A percentile compares a stretch with the other conserved stretches of the same genome.
Conservation (phyloP, 2,888 invertebrate genomes). For the Plagodis pulveraria region DNA sequence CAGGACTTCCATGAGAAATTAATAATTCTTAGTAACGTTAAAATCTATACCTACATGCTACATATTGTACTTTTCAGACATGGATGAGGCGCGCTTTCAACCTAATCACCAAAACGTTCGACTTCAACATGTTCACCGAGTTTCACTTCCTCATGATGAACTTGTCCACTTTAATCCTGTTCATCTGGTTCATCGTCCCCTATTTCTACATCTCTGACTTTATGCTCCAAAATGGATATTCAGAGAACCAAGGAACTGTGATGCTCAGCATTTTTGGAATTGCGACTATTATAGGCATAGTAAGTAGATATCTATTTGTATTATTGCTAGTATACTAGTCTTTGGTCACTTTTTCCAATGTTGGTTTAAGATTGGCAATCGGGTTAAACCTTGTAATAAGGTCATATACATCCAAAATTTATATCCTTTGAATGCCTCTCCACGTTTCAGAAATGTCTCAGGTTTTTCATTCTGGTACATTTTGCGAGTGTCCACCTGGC, state of each 20-base stretch:
- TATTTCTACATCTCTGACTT: slow-evolving; percentile 96
- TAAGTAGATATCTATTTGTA: slow-evolving; percentile 75
- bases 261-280: slow-evolving; percentile 94
- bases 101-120: slow-evolving; percentile 89
- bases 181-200: slow-evolving; percentile 97
- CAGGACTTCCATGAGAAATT: no score
- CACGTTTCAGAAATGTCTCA: no score
- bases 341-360: no score
- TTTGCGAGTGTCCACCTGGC: no score
- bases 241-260: slow-evolving; percentile 89
- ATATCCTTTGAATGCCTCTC: no score
- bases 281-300: slow-evolving; percentile 95
- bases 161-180: slow-evolving; percentile 94
- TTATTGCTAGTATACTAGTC: no score
- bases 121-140: slow-evolving; percentile 93
- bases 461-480: no score
- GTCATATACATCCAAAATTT: no score
- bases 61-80: slow-evolving; percentile 81
- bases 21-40: no score
- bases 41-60: no score
- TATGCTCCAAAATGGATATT: slow-evolving; percentile 86
- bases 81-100: slow-evolving; percentile 89
- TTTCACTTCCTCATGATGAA: slow-evolving; percentile 93
- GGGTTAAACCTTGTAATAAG: no score
- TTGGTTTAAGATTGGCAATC: no score